Conservation (phyloP, 2,797 vertebrate genomes). For the Chelmon rostratus region DNA sequence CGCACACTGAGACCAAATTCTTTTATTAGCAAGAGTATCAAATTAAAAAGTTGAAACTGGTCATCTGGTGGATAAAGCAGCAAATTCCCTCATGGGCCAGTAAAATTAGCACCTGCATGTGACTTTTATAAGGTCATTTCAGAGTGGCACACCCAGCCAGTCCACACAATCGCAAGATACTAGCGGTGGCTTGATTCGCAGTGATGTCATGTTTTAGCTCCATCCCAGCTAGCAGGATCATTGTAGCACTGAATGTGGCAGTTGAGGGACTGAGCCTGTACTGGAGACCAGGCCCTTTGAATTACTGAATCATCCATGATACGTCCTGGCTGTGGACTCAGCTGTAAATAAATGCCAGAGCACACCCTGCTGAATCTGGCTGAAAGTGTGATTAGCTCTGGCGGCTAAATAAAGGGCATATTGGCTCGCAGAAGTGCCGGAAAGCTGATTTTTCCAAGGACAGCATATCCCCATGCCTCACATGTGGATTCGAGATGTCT, state of each 20-base stretch:
- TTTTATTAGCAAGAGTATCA: constrained; percentile 41
- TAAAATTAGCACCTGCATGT: constrained; percentile 54
- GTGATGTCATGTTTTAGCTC: constrained; percentile 68
- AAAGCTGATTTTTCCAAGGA: constrained; percentile 67
- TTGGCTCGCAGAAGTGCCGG: constrained; percentile 60
- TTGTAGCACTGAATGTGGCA: constrained; percentile 63
- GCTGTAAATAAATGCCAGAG: constrained; percentile 75
- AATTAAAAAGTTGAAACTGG: constrained; percentile 50
- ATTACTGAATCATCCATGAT: constrained; percentile 67
- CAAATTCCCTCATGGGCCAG: constrained; percentile 10
- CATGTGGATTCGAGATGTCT: constrained; percentile 65
- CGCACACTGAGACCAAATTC: constrained; percentile 3
- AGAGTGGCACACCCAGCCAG: constrained; percentile 33
- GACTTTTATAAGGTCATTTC: constrained; percentile 65
- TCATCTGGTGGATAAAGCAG: constrained; percentile 35
- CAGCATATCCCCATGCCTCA: constrained; percentile 54
- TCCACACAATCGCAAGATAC: constrained; percentile 39
- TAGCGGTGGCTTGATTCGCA: constrained; percentile 43
- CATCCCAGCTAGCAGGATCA: constrained; percentile 60
- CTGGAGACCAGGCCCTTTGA: constrained; percentile 62
- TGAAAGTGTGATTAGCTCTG: constrained; percentile 70
- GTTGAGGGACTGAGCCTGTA: constrained; percentile 45
- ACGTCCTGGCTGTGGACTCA: constrained; percentile 63
- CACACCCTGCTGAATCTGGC: constrained; percentile 76
- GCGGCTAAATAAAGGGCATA: constrained; percentile 67